phyloP scores from a whole-genome alignment of 64 coral and sea anemone species.

The Montipora cactus region DNA sequence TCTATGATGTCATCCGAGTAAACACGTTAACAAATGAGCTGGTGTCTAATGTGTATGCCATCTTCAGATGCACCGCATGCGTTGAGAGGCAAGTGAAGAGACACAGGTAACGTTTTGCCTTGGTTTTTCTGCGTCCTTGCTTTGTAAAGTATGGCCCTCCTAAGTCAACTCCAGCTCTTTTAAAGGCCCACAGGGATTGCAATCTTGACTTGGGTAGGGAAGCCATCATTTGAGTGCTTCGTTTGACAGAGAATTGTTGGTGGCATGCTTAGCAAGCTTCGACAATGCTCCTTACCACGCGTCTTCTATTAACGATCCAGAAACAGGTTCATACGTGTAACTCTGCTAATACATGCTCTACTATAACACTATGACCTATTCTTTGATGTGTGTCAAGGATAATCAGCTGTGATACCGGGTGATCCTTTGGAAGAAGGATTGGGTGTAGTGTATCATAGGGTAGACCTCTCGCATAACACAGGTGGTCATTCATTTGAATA shows the following conservation, averaged over 20 bases:
- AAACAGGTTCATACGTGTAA: conserved; percentile 15
- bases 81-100: background rate
- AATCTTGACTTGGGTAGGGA: conserved; percentile 36
- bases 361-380: no score
- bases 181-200: background rate
- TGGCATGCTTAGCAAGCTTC: conserved; percentile 30
- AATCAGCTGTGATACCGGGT: no score
- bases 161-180: no score
- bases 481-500: no score
- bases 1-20: conserved; percentile 20
- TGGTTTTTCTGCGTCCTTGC: conserved; percentile 26
- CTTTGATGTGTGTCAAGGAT: no score
- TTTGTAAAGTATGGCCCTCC: conserved; percentile 44
- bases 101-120: conserved; percentile 35
- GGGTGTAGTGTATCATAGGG: no score
- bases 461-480: no score
- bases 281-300: conserved; percentile 17
- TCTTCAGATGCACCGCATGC: conserved; percentile 1
- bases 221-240: conserved; percentile 46
- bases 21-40: conserved; percentile 10
- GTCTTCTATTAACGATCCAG: conserved; percentile 66
- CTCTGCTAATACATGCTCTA: no score
- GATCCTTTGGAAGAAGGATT: no score
- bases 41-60: conserved; percentile 13
- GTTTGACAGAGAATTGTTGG: conserved; percentile 17